Evolutionary conservation across 2,113 vertebrate genomes (phyloP), one percentile per base, ranked within the genome.

Genomic region (Epinephelus lanceolatus): DNA sequence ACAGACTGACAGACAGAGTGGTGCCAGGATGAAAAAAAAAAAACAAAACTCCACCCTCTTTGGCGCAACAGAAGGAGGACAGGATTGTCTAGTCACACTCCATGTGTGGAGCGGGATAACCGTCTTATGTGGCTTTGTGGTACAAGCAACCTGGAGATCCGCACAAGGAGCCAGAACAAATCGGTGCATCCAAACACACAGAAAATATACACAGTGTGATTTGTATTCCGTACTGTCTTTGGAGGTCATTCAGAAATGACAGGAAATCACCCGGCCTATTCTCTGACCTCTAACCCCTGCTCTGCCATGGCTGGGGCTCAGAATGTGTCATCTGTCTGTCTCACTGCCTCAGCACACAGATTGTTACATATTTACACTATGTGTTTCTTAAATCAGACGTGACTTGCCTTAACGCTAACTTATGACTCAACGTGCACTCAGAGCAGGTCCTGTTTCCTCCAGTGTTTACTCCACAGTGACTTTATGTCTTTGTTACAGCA

Each of bases 1-100:
- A 88, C 83, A 89, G 81, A 86, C 83, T 55, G 74, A 85, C 76
- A 80, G 85, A 91, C 75, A 86, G 82, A 88, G 37, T 59, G 83
- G 85, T 91, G 90, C 81, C 87, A 76, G 77, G n/a, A 57, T 76
- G 30, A 30, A 30, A 30, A 30, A 30, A 30, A 30, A 30, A 30
- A 37, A 11, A 42, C 14, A 76, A 21, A 86, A 75, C 83, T 59
- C 83, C 84, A 61, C 57, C 80, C 75, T 71, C 65, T 60, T 51
- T 86, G 78, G 80, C 75, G 70, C 52, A 49, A 60, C 63, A 84
- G 52, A 61, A 65, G 74, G 53, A 83, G 71, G 68, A 81, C 76
- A 81, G 76, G 86, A 88, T 65, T 75, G 79, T 60, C 67, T 63
- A 75, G 77, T 67, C 62, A 27, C 73, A 73, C 74, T 77, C 55